Conservation (phyloP, 2,797 vertebrate genomes). For the Rachycentron canadum region DNA sequence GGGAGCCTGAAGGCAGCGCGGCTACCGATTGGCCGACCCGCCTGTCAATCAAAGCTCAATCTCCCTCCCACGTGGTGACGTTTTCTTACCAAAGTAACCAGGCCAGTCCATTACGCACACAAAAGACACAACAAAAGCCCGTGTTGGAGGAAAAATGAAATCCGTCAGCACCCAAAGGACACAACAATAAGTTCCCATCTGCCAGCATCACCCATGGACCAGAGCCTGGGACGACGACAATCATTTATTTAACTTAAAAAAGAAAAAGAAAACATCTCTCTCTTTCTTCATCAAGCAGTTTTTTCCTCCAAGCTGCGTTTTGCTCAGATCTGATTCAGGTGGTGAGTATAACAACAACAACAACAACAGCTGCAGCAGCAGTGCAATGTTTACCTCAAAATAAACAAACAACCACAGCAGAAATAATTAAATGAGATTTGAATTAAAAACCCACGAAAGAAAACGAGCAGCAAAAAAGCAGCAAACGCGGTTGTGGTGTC, state of each 20-base stretch:
- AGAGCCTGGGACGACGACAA: conserved; percentile 57
- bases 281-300: conserved; percentile 49
- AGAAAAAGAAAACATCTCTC: conserved; percentile 33
- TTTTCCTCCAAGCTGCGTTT: conserved; percentile 67
- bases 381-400: conserved; percentile 14
- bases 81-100: conserved; percentile 80
- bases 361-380: conserved; percentile 17
- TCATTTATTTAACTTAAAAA: conserved; percentile 48
- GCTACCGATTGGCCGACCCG: conserved; percentile 59
- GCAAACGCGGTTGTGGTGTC: conserved; percentile 30
- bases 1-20: conserved; percentile 61
- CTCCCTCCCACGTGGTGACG: conserved; percentile 82
- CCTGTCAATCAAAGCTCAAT: conserved; percentile 60
- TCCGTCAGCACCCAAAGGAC: conserved; percentile 68
- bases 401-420: not conserved
- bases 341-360: conserved; percentile 77
- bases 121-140: conserved; percentile 88
- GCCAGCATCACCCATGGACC: conserved; percentile 67
- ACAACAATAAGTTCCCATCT: conserved; percentile 64
- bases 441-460: not conserved
- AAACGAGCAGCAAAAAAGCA: not conserved
- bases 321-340: conserved; percentile 76
- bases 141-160: conserved; percentile 76
- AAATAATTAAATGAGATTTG: too few species aligned
- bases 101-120: conserved; percentile 83